These are phyloP conservation scores for Parochlus steinenii DNA, from an alignment of 2,888 invertebrate species.

Conservation along the genomic window DNA sequence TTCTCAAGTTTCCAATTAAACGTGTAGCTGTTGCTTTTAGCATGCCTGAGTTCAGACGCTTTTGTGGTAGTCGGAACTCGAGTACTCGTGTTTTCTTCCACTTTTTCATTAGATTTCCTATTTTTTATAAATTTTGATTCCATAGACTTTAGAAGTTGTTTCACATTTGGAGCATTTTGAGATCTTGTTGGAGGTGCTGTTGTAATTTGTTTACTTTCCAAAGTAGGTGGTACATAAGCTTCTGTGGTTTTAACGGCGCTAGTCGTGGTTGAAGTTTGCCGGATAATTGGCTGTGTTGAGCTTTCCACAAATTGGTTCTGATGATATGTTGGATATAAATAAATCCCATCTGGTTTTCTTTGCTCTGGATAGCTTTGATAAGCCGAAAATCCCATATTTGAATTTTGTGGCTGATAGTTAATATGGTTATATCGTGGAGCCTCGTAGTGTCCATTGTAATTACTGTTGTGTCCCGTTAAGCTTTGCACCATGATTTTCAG, in stretches of 20 bases:
- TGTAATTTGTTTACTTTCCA: background rate
- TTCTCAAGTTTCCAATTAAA: constrained; percentile 11
- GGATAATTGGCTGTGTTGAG: background rate
- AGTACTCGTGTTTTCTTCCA: background rate
- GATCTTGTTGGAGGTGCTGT: background rate
- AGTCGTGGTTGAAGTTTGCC: background rate
- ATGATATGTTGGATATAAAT: background rate
- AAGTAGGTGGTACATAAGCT: background rate
- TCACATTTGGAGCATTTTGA: no score
- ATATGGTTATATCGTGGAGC: background rate
- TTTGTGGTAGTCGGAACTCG: constrained; percentile 1
- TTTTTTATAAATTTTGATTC: no score
- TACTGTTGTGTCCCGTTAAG: background rate
- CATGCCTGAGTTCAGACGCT: background rate
- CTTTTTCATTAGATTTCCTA: background rate
- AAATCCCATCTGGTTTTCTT: background rate
- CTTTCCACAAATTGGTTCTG: background rate
- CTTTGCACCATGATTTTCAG: constrained; percentile 1
- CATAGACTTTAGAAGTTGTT: no score
- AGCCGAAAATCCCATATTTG: background rate
- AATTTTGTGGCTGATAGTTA: background rate
- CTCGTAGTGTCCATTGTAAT: constrained; percentile 2
- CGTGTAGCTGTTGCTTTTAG: constrained; percentile 7
- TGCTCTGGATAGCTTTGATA: background rate
- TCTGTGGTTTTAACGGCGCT: background rate